Conservation (phyloP, 2,113 vertebrate genomes). For the Cololabis saira region DNA sequence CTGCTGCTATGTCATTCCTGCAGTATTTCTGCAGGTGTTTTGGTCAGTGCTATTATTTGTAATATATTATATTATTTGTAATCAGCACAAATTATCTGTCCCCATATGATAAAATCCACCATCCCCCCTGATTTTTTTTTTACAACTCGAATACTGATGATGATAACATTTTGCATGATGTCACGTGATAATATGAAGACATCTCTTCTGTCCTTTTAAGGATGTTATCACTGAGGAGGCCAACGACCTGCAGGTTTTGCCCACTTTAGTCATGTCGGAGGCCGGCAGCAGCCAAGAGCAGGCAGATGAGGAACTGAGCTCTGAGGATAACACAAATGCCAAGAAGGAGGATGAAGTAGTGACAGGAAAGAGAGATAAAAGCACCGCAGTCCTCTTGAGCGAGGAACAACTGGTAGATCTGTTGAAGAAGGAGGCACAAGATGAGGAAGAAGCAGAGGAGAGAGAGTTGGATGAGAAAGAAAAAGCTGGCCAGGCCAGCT, state of each 20-base stretch:
- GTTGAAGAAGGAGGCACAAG: slow-evolving; percentile 65
- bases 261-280: slow-evolving; percentile 67
- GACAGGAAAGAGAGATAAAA: slow-evolving; percentile 34
- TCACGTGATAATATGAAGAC: neutral
- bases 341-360: slow-evolving; percentile 36
- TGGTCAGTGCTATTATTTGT: too few species aligned
- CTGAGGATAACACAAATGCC: slow-evolving; percentile 44
- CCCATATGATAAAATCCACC: too few species aligned
- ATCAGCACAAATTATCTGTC: too few species aligned
- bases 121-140: neutral
- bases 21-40: too few species aligned
- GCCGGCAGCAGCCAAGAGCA: slow-evolving; percentile 66
- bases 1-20: too few species aligned
- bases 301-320: slow-evolving; percentile 68
- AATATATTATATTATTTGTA: too few species aligned
- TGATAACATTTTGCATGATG: neutral
- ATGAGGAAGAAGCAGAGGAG: slow-evolving; percentile 59
- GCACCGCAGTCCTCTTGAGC: slow-evolving; percentile 71
- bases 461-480: slow-evolving; percentile 36
- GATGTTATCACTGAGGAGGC: slow-evolving; percentile 54
- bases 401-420: slow-evolving; percentile 73
- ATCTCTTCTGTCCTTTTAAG: slow-evolving; percentile 37
- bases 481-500: slow-evolving; percentile 16
- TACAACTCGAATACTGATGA: neutral
- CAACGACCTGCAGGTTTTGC: slow-evolving; percentile 54